phyloP scores from a whole-genome alignment of 1,140 invertebrate genomes.

The Armadillidium nasatum region DNA sequence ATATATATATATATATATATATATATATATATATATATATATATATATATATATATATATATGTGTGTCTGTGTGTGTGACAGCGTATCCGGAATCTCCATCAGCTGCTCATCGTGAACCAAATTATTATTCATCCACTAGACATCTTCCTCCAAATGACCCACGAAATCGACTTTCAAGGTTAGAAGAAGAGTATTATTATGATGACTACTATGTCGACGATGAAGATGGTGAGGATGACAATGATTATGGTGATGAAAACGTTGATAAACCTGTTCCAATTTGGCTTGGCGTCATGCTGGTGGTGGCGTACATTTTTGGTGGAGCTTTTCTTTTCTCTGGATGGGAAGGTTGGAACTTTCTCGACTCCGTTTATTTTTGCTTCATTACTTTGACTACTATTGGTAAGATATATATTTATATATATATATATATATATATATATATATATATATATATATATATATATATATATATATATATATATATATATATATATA shows the following conservation, averaged over 20 bases:
- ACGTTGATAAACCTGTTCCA: constrained; percentile 66
- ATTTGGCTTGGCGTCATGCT: constrained; percentile 86
- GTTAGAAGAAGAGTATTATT: too few species aligned
- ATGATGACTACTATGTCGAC: constrained; percentile 49
- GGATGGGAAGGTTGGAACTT: constrained; percentile 75
- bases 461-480: constrained; percentile 15
- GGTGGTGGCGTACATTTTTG: constrained; percentile 81
- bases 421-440: not conserved
- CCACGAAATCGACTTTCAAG: too few species aligned
- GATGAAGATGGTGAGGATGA: constrained; percentile 46
- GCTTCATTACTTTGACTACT: constrained; percentile 90
- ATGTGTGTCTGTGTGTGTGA: too few species aligned
- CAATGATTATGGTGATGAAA: constrained; percentile 44
- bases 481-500: constrained; percentile 19
- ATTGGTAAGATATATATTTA: constrained; percentile 58
- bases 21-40: too few species aligned
- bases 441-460: constrained; percentile 15
- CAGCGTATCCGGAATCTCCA: too few species aligned
- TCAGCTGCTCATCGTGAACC: too few species aligned
- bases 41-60: too few species aligned
- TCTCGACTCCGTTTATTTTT: constrained; percentile 89
- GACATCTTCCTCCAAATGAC: too few species aligned
- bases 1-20: too few species aligned
- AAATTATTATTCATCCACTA: too few species aligned
- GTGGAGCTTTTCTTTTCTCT: constrained; percentile 74